Conservation (phyloP, 2,797 vertebrate species). For the Cyclura pinguis region DNA sequence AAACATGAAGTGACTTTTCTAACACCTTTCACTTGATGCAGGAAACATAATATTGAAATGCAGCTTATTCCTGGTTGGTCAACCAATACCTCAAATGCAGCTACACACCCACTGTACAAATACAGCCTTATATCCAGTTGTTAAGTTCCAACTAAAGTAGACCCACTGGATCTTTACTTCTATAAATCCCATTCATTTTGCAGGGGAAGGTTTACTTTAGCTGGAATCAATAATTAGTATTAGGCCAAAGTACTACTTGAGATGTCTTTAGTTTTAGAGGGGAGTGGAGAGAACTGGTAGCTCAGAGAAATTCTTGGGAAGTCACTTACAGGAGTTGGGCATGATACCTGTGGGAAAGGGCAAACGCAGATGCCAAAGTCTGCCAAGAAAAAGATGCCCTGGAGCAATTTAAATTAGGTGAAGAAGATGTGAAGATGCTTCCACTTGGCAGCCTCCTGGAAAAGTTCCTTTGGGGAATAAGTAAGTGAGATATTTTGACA, state of each 20-base stretch:
- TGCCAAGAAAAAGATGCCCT: neutral
- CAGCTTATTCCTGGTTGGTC: neutral
- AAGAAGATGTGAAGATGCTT: neutral
- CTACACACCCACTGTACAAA: neutral
- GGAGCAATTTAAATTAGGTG: neutral
- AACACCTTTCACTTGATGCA: neutral
- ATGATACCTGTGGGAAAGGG: neutral
- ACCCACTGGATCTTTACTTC: too few species aligned
- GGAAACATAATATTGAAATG: neutral
- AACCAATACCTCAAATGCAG: too few species aligned
- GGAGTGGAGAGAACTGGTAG: neutral
- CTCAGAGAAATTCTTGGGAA: neutral
- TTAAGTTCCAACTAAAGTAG: too few species aligned
- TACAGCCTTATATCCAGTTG: too few species aligned
- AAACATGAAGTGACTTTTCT: neutral
- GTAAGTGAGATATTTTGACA: too few species aligned
- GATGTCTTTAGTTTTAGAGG: neutral
- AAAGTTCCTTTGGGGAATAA: too few species aligned
- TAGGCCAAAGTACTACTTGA: neutral
- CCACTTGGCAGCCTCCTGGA: neutral
- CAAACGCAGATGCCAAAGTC: too few species aligned
- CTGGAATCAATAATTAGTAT: too few species aligned
- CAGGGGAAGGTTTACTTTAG: too few species aligned
- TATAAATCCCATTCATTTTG: too few species aligned
- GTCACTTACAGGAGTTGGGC: neutral